Evolutionary conservation across 2,113 vertebrate genomes (phyloP).

Genomic region (Gadus macrocephalus): DNA sequence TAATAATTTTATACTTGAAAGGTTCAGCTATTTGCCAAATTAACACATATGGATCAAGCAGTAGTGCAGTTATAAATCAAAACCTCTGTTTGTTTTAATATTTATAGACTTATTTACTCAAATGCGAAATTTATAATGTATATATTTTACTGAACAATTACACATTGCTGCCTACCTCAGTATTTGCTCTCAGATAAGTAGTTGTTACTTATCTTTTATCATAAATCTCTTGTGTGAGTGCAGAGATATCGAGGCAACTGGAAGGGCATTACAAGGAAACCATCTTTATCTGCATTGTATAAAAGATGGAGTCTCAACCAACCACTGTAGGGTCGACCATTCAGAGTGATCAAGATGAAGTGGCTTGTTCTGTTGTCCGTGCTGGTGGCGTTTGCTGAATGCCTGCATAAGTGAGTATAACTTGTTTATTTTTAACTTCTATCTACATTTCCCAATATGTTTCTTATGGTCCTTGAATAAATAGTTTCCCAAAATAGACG

Average conservation of each 20-base stretch:
- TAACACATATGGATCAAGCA: too few species aligned
- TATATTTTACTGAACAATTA: too few species aligned
- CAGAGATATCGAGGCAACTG: constrained; percentile 6
- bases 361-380: constrained; percentile 54
- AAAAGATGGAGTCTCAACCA: constrained; percentile 24
- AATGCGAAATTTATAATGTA: too few species aligned
- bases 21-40: too few species aligned
- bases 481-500: too few species aligned
- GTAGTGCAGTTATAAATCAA: too few species aligned
- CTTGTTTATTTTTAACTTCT: background rate
- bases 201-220: background rate
- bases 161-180: background rate
- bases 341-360: constrained; percentile 56
- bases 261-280: constrained; percentile 22
- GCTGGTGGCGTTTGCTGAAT: constrained; percentile 60
- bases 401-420: constrained; percentile 58
- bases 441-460: background rate
- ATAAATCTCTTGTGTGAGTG: constrained; percentile 28
- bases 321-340: constrained; percentile 12
- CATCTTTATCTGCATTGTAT: constrained; percentile 40
- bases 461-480: background rate
- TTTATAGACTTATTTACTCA: too few species aligned
- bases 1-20: too few species aligned
- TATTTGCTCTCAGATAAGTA: constrained; percentile 26
- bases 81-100: too few species aligned